Evolutionary conservation across 1,140 invertebrate species (phyloP).

Genomic region (Nilaparvata lugens): DNA sequence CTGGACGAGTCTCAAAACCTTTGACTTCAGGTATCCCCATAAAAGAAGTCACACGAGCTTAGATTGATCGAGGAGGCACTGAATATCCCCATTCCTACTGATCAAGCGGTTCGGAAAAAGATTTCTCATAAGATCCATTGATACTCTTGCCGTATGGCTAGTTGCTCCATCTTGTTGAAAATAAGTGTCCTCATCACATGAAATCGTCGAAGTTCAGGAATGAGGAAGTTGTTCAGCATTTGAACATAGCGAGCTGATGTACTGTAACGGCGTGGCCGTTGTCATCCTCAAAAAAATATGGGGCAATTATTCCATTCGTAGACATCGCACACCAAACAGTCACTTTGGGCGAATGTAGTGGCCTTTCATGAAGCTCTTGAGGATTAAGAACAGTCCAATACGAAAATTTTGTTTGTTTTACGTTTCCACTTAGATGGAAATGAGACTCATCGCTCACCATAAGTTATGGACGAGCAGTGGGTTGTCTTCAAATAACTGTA

Average conservation of each 20-base stretch:
- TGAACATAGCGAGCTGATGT: conserved; percentile 1
- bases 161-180: conserved; percentile 2
- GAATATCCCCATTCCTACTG: conserved; percentile 3
- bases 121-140: not conserved
- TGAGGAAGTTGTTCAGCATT: not conserved
- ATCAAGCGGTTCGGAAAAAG: not conserved
- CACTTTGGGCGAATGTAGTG: not conserved
- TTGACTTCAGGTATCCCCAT: not conserved
- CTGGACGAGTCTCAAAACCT: not conserved
- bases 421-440: not conserved
- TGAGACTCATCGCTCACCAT: conserved; percentile 2
- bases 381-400: not conserved
- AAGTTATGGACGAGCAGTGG: not conserved
- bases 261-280: too few species aligned
- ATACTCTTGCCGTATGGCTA: not conserved
- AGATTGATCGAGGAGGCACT: not conserved
- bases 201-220: not conserved
- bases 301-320: too few species aligned
- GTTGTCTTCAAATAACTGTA: not conserved
- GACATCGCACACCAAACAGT: too few species aligned
- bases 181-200: not conserved
- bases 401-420: not conserved
- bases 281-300: too few species aligned
- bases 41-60: not conserved
- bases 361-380: not conserved